These are phyloP conservation scores for Sebastiscus albofasciatus DNA, from an alignment of 2,797 vertebrate species.

Conservation along the genomic window DNA sequence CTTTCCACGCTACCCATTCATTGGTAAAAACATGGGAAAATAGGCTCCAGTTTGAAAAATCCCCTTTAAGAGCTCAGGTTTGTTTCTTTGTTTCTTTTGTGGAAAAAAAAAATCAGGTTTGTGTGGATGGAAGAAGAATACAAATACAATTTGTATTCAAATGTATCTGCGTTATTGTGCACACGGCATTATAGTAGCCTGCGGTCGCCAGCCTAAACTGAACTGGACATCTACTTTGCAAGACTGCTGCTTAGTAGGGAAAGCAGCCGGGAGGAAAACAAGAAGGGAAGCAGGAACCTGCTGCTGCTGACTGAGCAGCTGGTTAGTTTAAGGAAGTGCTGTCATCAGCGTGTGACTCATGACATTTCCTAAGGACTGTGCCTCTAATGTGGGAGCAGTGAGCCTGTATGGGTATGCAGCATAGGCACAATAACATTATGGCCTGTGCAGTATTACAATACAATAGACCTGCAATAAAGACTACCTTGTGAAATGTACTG, in stretches of 20 bases:
- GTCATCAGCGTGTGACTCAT: conserved; percentile 56
- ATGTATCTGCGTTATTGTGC: not conserved
- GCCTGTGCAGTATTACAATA: not conserved
- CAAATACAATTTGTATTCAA: not conserved
- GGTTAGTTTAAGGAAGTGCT: conserved; percentile 62
- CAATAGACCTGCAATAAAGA: not conserved
- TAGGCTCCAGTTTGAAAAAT: too few species aligned
- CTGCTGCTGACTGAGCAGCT: conserved; percentile 59
- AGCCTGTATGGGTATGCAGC: not conserved
- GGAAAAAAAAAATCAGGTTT: not conserved
- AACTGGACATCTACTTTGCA: not conserved
- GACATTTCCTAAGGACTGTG: conserved; percentile 45
- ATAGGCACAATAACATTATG: not conserved
- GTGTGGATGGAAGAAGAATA: not conserved
- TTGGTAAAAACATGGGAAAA: too few species aligned
- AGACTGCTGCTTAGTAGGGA: not conserved
- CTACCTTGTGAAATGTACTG: not conserved
- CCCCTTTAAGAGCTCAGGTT: not conserved
- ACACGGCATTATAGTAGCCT: not conserved
- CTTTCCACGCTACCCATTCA: fast-evolving
- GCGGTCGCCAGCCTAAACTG: not conserved
- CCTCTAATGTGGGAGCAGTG: not conserved
- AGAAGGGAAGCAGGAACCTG: conserved; percentile 42
- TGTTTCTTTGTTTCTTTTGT: too few species aligned
- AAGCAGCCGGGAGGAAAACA: conserved; percentile 6